Evolutionary conservation across 1,140 invertebrate genomes (phyloP), one percentile per base, ranked within the genome.

Genomic region (Drosophila pallidifrons): DNA sequence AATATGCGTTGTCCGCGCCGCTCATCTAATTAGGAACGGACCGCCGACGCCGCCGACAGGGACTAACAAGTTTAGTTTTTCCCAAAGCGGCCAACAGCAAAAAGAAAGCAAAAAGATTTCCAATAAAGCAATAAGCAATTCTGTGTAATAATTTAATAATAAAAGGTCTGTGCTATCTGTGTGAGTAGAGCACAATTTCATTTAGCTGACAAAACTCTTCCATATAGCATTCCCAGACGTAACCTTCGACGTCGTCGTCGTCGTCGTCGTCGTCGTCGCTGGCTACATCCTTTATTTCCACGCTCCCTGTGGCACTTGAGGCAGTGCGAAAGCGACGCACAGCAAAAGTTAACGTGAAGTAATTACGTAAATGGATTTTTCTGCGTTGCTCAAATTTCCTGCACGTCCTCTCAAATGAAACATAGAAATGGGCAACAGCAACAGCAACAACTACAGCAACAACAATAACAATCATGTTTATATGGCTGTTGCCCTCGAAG

Each of bases 351-450:
- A 89, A 81, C 81, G 65, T 66, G 38, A 89, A 89, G 85, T 89
- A 89, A 89, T 89, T 89, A 89, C 85, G 85, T 89, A 89, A 89
- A 89, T 89, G 85, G 86, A 89, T 89, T 89, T 90, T 79, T 70
- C 64, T 77, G 72, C 83, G 77, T 73, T 79, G 81, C 86, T 89
- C 85, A 85, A 89, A 89, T 89, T 89, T 89, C 85, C 85, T 90
- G 81, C 82, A 89, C 85, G 72, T 81, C 71, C 55, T 65, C 75
- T 78, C 61, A 51, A 82, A 75, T 78, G 71, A 70, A 81, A 71
- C 70, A 74, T 57, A 65, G 60, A 49, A 73, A 60, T 51, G 49
- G 68, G 68, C 45, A 57, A 10, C 41, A 69, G 38, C 30, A 58
- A 25, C 43, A 47, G 7, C 35, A 38, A 45, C 20, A 64, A 47